These are phyloP conservation scores for Eurosta solidaginis DNA, from an alignment of 1,140 invertebrate genomes.

Conservation along the genomic window DNA sequence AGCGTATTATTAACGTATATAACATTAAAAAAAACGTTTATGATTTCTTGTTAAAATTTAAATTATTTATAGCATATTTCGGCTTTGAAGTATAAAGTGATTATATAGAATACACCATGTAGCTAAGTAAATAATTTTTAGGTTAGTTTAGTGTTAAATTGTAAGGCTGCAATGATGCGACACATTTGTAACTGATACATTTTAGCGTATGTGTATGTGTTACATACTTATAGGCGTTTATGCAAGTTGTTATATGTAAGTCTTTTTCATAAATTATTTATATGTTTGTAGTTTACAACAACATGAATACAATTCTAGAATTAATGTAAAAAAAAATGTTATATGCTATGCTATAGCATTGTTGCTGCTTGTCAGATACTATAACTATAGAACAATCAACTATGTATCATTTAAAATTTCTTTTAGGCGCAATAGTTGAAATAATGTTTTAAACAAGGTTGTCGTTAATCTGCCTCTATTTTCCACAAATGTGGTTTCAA, in stretches of 20 bases:
- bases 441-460: constrained; percentile 10
- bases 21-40: too few relatives aligned
- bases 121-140: background rate
- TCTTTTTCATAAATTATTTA: background rate
- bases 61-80: too few relatives aligned
- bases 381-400: background rate
- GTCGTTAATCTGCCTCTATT: constrained; percentile 9
- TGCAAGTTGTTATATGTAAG: too few relatives aligned
- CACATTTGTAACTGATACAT: background rate
- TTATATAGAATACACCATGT: too few relatives aligned
- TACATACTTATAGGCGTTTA: background rate
- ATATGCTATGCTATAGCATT: background rate
- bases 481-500: constrained; percentile 15
- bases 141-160: background rate
- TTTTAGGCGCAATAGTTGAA: too few relatives aligned
- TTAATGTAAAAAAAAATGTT: too few relatives aligned
- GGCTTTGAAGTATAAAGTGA: too few relatives aligned
- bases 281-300: background rate
- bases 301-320: too few relatives aligned
- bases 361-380: background rate
- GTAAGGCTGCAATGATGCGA: background rate
- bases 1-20: too few relatives aligned
- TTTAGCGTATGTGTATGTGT: background rate
- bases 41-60: too few relatives aligned
- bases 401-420: background rate